Conservation (phyloP, 2,113 vertebrate species). For the Hyperopisus bebe region DNA sequence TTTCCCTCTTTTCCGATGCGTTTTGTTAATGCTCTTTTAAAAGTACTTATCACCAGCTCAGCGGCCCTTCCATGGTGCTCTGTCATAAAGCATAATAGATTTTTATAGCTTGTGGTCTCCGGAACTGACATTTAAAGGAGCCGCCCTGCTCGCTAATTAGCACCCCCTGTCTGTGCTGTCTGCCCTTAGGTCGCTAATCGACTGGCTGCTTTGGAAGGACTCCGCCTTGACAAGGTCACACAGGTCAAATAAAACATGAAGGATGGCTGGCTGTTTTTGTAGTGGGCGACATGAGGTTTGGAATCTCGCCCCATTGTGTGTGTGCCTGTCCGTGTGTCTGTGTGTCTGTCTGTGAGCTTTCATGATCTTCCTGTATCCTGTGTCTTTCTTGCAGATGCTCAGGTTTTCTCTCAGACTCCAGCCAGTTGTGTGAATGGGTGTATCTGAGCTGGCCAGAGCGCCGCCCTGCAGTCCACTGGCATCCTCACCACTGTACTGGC, state of each 20-base stretch:
- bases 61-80: background rate
- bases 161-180: constrained; percentile 16
- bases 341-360: background rate
- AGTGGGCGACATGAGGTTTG: background rate
- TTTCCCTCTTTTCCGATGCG: background rate
- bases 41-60: background rate
- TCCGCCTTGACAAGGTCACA: background rate
- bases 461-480: no score
- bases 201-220: constrained; percentile 6
- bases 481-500: background rate
- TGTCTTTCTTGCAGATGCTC: background rate
- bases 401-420: background rate
- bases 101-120: constrained; percentile 18
- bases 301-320: background rate
- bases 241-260: background rate
- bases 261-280: background rate
- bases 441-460: background rate
- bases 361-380: background rate
- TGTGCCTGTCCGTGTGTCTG: no score
- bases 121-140: constrained; percentile 9
- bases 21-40: constrained; percentile 1
- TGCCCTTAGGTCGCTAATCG: constrained; percentile 30
- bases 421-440: background rate
- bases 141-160: background rate
- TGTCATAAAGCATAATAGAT: constrained; percentile 11